Conservation (phyloP, 1,140 invertebrate species). For the Triops cancriformis region DNA sequence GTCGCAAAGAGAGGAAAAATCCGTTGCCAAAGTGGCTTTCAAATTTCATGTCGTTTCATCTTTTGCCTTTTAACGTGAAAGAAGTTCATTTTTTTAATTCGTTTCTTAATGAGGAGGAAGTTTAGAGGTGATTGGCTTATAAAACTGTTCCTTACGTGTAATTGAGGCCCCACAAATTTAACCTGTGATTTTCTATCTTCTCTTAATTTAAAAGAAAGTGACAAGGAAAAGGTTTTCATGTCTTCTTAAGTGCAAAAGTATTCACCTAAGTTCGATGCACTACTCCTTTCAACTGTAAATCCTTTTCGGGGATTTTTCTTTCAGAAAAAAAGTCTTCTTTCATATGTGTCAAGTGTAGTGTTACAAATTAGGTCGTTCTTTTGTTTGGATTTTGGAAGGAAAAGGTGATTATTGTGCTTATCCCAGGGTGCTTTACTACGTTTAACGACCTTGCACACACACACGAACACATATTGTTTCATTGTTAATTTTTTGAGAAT, state of each 20-base stretch:
- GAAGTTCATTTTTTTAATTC: background rate
- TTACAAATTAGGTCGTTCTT: too few species aligned
- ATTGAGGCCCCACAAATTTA: background rate
- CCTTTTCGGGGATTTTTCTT: too few species aligned
- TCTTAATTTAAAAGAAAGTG: constrained; percentile 2
- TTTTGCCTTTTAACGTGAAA: background rate
- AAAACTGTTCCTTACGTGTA: background rate
- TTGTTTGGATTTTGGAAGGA: too few species aligned
- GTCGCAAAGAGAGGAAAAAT: background rate
- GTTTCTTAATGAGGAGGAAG: background rate
- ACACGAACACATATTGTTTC: too few species aligned
- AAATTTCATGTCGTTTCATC: background rate
- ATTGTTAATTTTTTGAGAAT: too few species aligned
- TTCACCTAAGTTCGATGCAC: too few species aligned
- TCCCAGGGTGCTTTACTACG: too few species aligned
- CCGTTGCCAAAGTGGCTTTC: constrained; percentile 6
- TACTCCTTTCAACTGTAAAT: too few species aligned
- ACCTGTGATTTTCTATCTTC: background rate
- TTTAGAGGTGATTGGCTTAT: background rate
- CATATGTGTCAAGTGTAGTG: too few species aligned
- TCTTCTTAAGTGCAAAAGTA: background rate
- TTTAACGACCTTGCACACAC: too few species aligned
- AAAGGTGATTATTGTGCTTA: too few species aligned
- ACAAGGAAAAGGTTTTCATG: background rate
- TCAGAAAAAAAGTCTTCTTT: too few species aligned